phyloP scores from a whole-genome alignment of 2,888 invertebrate genomes.

The Plagodis pulveraria region DNA sequence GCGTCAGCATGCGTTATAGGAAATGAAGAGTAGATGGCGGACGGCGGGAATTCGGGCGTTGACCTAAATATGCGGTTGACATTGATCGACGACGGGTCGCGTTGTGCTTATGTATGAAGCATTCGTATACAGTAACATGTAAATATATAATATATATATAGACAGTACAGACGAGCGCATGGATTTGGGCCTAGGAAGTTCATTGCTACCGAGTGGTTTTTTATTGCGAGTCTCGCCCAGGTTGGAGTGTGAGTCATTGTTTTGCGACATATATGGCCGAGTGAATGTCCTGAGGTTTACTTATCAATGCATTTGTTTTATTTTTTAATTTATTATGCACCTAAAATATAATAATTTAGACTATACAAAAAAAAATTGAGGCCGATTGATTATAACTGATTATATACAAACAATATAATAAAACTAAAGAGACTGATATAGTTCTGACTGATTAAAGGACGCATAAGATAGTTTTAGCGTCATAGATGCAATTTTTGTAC shows the following conservation, averaged over 20 bases:
- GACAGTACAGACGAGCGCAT: conserved; percentile 48
- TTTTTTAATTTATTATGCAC: not conserved
- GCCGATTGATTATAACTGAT: too few relatives aligned
- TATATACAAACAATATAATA: too few relatives aligned
- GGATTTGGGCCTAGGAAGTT: conserved; percentile 72
- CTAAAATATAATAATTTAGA: conserved; percentile 6
- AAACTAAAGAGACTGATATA: too few relatives aligned
- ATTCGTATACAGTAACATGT: conserved; percentile 50
- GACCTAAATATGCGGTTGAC: conserved; percentile 83
- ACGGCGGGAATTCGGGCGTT: conserved; percentile 79
- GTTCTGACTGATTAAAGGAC: too few relatives aligned
- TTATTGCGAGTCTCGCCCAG: conserved; percentile 62
- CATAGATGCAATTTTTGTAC: too few relatives aligned
- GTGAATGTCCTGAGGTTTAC: conserved; percentile 45
- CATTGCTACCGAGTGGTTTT: conserved; percentile 68
- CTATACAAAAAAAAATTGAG: conserved; percentile 1
- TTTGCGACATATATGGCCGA: conserved; percentile 39
- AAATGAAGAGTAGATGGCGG: conserved; percentile 65
- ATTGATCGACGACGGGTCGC: conserved; percentile 81
- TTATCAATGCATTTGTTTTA: conserved; percentile 28
- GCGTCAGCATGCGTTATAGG: conserved; percentile 59
- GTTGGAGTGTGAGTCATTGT: conserved; percentile 61
- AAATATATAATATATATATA: conserved; percentile 22
- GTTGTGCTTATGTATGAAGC: conserved; percentile 70
- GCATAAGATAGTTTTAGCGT: too few relatives aligned